Evolutionary conservation across 2,888 invertebrate genomes (phyloP).

Genomic region (Buathra laborator): DNA sequence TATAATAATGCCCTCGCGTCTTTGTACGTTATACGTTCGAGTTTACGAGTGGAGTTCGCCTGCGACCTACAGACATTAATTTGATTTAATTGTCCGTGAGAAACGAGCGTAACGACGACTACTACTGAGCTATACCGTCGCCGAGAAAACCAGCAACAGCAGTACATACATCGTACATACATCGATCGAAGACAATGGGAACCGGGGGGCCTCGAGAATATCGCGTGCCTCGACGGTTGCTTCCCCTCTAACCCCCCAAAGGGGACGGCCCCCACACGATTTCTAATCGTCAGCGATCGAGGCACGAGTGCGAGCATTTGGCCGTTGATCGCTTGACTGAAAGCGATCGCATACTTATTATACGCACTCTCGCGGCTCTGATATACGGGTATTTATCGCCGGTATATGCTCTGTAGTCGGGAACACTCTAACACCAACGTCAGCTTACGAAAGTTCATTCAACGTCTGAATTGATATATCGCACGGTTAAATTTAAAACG

Average conservation of each 20-base stretch:
- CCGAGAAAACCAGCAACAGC: constrained; percentile 31
- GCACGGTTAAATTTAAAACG: constrained; percentile 27
- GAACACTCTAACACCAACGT: neutral
- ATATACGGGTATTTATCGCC: neutral
- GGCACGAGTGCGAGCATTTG: constrained; percentile 4
- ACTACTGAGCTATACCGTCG: constrained; percentile 10
- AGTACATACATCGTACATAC: constrained; percentile 4
- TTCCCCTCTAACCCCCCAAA: neutral
- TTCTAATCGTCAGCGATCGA: constrained; percentile 46
- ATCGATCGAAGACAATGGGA: constrained; percentile 59
- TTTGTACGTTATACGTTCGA: constrained; percentile 40
- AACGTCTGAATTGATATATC: constrained; percentile 51
- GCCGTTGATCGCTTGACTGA: constrained; percentile 34
- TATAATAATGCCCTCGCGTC: constrained; percentile 9
- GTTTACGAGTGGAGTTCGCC: constrained; percentile 43
- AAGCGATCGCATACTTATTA: constrained; percentile 26
- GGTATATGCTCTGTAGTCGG: constrained; percentile 1
- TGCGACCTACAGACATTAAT: constrained; percentile 54
- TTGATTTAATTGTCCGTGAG: constrained; percentile 63
- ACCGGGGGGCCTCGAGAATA: constrained; percentile 33
- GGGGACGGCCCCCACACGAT: constrained; percentile 3
- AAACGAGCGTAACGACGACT: constrained; percentile 38
- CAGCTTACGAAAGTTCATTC: constrained; percentile 24
- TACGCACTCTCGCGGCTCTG: neutral
- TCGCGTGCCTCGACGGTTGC: constrained; percentile 38